Evolutionary conservation across 2,888 invertebrate genomes (phyloP).

Genomic region (Panzeria rudis): DNA sequence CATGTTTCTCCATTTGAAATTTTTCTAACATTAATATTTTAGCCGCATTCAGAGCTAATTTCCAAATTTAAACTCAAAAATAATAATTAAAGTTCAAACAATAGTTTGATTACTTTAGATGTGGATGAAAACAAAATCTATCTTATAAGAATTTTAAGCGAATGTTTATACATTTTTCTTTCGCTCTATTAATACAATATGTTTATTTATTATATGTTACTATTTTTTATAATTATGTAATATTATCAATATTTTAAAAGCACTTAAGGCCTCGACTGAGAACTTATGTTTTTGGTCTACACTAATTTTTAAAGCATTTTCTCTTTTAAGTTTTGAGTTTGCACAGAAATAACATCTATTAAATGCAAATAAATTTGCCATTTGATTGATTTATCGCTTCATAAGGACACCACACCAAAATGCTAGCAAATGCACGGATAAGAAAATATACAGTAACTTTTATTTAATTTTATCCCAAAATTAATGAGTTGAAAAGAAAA

Average conservation of each 20-base stretch:
- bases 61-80: too few relatives aligned
- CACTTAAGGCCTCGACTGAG: not conserved
- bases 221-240: not conserved
- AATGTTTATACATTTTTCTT: not conserved
- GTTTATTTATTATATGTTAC: not conserved
- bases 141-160: too few relatives aligned
- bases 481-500: not conserved
- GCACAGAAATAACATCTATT: not conserved
- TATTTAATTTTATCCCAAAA: slow-evolving; percentile 7
- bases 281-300: not conserved
- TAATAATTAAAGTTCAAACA: too few relatives aligned
- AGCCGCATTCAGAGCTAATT: too few relatives aligned
- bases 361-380: slow-evolving; percentile 42
- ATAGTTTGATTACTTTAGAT: too few relatives aligned
- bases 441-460: slow-evolving; percentile 48
- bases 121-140: too few relatives aligned
- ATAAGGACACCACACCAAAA: slow-evolving; percentile 50
- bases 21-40: too few relatives aligned
- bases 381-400: slow-evolving; percentile 50
- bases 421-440: slow-evolving; percentile 49
- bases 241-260: not conserved
- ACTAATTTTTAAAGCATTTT: slow-evolving; percentile 10
- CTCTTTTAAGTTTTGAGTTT: slow-evolving; percentile 16
- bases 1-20: too few relatives aligned
- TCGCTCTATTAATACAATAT: not conserved